These are phyloP conservation scores for Drosophila formosana DNA, from an alignment of 2,888 invertebrate genomes.

Conservation along the genomic window DNA sequence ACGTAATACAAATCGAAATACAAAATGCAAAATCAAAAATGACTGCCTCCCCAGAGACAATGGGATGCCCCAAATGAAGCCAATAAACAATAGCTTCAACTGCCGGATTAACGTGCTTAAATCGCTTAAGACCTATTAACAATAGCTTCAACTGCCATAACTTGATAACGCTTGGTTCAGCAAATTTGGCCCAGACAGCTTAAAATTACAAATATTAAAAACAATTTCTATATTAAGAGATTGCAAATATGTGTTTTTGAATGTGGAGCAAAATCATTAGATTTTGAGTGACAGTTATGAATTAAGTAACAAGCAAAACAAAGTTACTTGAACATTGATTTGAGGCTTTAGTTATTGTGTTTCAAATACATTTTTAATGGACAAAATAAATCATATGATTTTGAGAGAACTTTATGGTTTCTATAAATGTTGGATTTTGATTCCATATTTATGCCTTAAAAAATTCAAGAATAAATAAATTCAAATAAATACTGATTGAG, in stretches of 20 bases:
- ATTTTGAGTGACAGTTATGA: neutral
- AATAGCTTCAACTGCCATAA: constrained; percentile 34
- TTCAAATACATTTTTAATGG: too few relatives aligned
- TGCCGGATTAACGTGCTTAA: constrained; percentile 55
- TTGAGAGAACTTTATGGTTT: too few relatives aligned
- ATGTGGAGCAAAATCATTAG: neutral
- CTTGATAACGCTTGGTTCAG: constrained; percentile 28
- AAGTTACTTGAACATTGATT: too few relatives aligned
- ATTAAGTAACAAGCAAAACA: neutral
- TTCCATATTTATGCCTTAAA: too few relatives aligned
- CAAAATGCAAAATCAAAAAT: constrained; percentile 74
- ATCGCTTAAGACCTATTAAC: constrained; percentile 64
- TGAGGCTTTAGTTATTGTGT: too few relatives aligned
- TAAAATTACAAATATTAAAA: constrained; percentile 2
- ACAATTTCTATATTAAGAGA: neutral
- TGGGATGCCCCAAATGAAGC: constrained; percentile 41
- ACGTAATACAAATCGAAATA: constrained; percentile 51
- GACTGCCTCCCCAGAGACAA: constrained; percentile 36
- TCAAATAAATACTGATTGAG: too few relatives aligned
- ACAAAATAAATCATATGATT: too few relatives aligned
- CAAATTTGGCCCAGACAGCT: constrained; percentile 9
- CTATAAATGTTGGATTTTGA: too few relatives aligned
- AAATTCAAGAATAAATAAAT: too few relatives aligned
- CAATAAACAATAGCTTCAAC: constrained; percentile 39
- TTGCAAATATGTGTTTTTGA: neutral